Conservation (phyloP, 2,888 invertebrate genomes). For the Mythimna impura region DNA sequence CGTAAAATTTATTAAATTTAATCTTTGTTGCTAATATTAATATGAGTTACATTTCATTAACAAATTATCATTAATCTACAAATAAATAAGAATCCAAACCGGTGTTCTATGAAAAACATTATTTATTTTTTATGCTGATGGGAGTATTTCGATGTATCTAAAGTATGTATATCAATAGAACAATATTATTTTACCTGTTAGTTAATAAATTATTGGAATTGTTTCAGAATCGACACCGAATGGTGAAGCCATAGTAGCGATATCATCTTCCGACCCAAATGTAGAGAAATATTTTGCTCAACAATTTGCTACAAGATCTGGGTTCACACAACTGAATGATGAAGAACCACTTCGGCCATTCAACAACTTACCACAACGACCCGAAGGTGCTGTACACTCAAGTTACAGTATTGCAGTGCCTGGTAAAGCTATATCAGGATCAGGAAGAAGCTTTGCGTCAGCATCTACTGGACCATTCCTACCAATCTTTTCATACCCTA, state of each 20-base stretch:
- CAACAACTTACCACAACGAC: constrained; percentile 39
- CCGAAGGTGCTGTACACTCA: constrained; percentile 59
- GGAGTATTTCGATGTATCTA: background rate
- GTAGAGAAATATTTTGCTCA: constrained; percentile 72
- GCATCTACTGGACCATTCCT: constrained; percentile 66
- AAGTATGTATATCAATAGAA: background rate
- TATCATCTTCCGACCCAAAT: constrained; percentile 78
- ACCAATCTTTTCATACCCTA: constrained; percentile 73
- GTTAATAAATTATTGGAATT: constrained; percentile 10
- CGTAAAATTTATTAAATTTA: background rate
- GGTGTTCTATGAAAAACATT: background rate
- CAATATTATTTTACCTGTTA: background rate
- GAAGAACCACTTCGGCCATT: constrained; percentile 44
- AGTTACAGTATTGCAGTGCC: constrained; percentile 73
- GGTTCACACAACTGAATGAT: constrained; percentile 51
- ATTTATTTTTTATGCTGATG: background rate
- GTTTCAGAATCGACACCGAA: constrained; percentile 77
- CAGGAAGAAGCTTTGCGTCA: constrained; percentile 75
- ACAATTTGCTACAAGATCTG: constrained; percentile 62
- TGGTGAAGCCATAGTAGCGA: constrained; percentile 76
- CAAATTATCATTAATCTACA: background rate
- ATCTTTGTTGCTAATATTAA: background rate
- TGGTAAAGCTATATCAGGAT: constrained; percentile 71
- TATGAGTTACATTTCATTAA: too few relatives aligned
- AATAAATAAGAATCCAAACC: background rate